Base-by-base conservation (phyloP, 2,113 vertebrate species). In the Piliocolobus tephrosceles region DNA sequence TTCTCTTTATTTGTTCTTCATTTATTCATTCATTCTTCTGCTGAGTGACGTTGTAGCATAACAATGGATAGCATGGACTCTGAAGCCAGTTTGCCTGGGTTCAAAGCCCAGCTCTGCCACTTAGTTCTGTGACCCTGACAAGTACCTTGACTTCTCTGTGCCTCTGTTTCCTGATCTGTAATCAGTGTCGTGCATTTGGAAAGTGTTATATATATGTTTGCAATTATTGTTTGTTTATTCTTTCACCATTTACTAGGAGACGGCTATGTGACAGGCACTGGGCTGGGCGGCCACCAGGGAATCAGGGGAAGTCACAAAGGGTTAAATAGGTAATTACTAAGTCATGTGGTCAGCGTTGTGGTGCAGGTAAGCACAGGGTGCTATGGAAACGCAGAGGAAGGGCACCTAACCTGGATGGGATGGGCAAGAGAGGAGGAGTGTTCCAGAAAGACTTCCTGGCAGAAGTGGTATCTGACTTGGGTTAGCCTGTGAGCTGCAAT, bases 381-480 rank as follows among this genome's bases (percentile, higher is more conserved):
- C 84, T 50, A 52, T 88, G 93, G 93, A 45, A 92, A 94, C 66
- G 0, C 6, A 16, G 82, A 92, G 76, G 82, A 35, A 55, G 79
- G 68, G 18, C 84, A n/a, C 70, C 18, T 32, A 13, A 38, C 18
- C 32, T 64, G 85, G 66, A 16, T 47, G 50, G 57, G 73, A 14
- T 1, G 35, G 86, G 66, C 22, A 35, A 0, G 1, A 52, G 35
- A 64, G 23, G n/a, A 16, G n/a, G 72, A 10, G 47, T 88, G 70
- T 38, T 76, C 52, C 58, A 22, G 87, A 76, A 83, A 79, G 80
- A 23, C 50, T 95, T 96, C 88, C 84, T n/a, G 81, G 64, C 61
- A 45, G 47, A 66, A 76, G 30, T 40, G 76, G 17, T 87, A 6
- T 47, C 70, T 5, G 75, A 61, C 43, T 47, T 78, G 88, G 76